Base-by-base conservation (phyloP, 2,113 vertebrate species). In the Cynoglossus semilaevis region DNA sequence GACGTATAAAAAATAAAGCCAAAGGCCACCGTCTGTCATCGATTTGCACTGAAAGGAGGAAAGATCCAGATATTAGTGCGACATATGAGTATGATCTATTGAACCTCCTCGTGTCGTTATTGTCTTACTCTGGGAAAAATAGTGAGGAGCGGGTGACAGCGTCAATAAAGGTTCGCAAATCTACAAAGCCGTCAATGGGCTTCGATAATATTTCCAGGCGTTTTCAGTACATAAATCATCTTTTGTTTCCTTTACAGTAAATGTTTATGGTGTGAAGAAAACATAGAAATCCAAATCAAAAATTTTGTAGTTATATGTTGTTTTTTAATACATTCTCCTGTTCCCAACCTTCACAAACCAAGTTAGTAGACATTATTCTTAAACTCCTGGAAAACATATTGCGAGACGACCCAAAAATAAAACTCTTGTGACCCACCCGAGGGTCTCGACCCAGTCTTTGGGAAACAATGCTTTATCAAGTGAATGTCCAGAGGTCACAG, bases 1-100 rank as follows among this genome's bases (percentile, higher is more conserved):
- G 62, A 81, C 87, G 87, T 76, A 91, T 89, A 85, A 88, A 86
- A 90, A 87, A 88, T 91, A 70, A 88, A 89, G 85, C 84, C 82
- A 86, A 89, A 90, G 85, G 80, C 84, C 83, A 80, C 74, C 79
- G 81, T 47, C 72, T 64, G 57, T 42, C 82, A 90, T 90, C 80
- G 89, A 90, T 91, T 89, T 84, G 67, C 67, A 58, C 48, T 52
- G 72, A 79, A 76, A 82, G 61, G 64, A 77, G 69, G 71, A 72
- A 76, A 64, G 61, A 74, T 65, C 60, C 35, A 76, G 79, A 85
- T 83, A 82, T 78, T 85, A 81, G 75, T 80, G 73, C 83, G 81
- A 67, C 79, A 65, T 67, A 82, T 60, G 82, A 85, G 76, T 77
- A 78, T 74, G 70, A 88, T 81, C 67, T 81, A 84, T 84, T 61